phyloP scores from a whole-genome alignment of 1,140 invertebrate species.

The Bombus confusus region DNA sequence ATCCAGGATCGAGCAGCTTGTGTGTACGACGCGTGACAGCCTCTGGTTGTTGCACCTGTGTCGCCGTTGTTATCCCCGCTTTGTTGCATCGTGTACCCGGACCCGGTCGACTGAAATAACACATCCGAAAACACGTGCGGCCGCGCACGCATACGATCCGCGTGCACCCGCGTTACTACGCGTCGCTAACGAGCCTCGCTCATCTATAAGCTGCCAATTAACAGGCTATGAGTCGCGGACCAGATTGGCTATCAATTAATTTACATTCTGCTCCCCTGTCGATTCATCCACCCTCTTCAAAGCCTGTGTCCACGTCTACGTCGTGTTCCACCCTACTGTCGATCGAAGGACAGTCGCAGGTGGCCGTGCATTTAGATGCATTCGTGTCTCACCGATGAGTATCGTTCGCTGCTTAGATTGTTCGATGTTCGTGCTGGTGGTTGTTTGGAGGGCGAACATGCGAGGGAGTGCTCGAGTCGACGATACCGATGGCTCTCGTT shows the following conservation, averaged over 20 bases:
- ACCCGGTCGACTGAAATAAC: conserved; percentile 60
- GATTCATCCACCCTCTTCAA: neutral
- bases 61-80: conserved; percentile 60
- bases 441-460: neutral
- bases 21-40: conserved; percentile 26
- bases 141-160: conserved; percentile 17
- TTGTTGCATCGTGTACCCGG: conserved; percentile 51
- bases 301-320: neutral
- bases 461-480: neutral
- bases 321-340: neutral
- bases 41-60: conserved; percentile 58
- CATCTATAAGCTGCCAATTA: conserved; percentile 81
- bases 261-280: conserved; percentile 72
- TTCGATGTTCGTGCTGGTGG: neutral
- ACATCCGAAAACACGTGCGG: conserved; percentile 53
- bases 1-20: conserved; percentile 50
- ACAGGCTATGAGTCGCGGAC: conserved; percentile 76
- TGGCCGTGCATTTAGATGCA: conserved; percentile 2
- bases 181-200: conserved; percentile 78
- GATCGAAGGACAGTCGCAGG: conserved; percentile 22
- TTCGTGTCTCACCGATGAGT: neutral
- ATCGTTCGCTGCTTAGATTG: conserved; percentile 15
- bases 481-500: neutral
- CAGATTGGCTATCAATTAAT: conserved; percentile 79
- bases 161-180: conserved; percentile 40